phyloP scores from a whole-genome alignment of 2,113 vertebrate species.

The Megaceryle torquata region DNA sequence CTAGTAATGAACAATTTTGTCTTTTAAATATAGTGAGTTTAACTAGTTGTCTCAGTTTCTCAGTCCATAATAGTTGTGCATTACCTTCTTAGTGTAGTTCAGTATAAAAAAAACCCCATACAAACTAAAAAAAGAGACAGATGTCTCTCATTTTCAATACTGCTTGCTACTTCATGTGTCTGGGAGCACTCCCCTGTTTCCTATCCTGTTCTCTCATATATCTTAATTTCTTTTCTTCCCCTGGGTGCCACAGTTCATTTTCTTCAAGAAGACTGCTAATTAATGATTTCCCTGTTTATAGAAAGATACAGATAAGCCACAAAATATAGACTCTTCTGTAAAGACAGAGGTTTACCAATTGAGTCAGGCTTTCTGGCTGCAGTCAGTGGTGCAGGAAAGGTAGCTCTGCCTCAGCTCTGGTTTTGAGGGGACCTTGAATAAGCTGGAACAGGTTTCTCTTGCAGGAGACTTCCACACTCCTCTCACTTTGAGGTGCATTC shows the following conservation, averaged over 20 bases:
- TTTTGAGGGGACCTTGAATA: neutral
- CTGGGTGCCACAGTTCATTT: neutral
- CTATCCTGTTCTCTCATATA: neutral
- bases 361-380: neutral
- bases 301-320: neutral
- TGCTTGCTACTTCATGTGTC: neutral
- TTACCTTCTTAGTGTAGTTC: neutral
- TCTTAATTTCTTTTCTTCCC: neutral
- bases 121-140: neutral
- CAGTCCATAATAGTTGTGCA: neutral
- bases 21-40: neutral
- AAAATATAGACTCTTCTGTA: neutral
- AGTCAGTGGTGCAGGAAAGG: neutral
- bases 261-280: neutral
- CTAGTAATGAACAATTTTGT: neutral
- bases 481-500: neutral
- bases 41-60: neutral
- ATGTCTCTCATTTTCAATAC: neutral
- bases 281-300: neutral
- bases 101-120: neutral
- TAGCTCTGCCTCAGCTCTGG: neutral
- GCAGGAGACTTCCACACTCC: neutral
- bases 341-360: neutral
- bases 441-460: neutral
- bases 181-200: neutral